Conservation (phyloP, 2,113 vertebrate genomes). For the Butastur rufipennis region DNA sequence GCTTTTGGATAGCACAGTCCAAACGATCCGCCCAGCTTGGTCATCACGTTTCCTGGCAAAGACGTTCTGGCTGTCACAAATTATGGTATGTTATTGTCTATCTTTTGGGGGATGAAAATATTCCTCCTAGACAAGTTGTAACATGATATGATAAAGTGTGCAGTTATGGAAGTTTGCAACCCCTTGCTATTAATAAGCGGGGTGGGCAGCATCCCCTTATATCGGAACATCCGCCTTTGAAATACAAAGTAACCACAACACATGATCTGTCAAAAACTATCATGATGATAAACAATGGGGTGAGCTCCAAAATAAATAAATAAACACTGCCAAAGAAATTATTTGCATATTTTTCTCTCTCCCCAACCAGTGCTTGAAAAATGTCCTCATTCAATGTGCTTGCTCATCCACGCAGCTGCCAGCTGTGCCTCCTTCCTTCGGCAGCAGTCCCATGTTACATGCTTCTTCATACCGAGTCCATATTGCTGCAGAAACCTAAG, state of each 20-base stretch:
- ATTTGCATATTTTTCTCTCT: constrained; percentile 68
- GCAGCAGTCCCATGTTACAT: constrained; percentile 18
- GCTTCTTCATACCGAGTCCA: not conserved
- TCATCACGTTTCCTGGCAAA: not conserved
- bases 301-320: constrained; percentile 64
- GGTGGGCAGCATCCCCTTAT: not conserved
- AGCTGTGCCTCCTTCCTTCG: constrained; percentile 62
- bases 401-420: constrained; percentile 69
- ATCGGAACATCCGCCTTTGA: constrained; percentile 31
- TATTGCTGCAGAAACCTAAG: constrained; percentile 9
- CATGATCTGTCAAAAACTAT: constrained; percentile 55
- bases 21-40: not conserved
- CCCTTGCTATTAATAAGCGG: constrained; percentile 29
- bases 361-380: constrained; percentile 67
- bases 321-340: constrained; percentile 58
- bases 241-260: constrained; percentile 63
- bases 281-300: constrained; percentile 56
- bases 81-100: not conserved
- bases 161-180: constrained; percentile 28
- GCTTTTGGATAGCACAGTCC: not conserved
- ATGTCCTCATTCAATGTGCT: constrained; percentile 66
- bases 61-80: not conserved
- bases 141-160: constrained; percentile 32
- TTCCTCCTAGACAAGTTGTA: not conserved
- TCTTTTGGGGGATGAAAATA: constrained; percentile 3